phyloP scores from a whole-genome alignment of 2,888 invertebrate genomes.

The Selenia dentaria region DNA sequence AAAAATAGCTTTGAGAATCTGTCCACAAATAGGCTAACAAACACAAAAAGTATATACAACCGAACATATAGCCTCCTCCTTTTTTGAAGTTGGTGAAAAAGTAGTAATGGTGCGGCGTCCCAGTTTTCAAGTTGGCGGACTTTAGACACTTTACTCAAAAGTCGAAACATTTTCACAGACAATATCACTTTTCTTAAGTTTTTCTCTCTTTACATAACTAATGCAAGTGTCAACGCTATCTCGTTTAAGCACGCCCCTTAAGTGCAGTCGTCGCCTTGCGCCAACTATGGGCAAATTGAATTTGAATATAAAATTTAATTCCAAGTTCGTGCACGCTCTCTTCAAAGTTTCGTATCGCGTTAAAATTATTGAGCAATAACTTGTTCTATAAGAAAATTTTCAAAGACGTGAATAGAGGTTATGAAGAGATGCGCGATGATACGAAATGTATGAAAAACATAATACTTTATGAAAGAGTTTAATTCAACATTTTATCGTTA shows the following conservation, averaged over 20 bases:
- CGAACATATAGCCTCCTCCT: not conserved
- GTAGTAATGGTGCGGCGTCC: no score
- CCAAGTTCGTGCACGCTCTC: conserved; percentile 7
- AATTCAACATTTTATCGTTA: no score
- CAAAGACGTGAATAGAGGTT: not conserved
- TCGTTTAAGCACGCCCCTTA: conserved; percentile 4
- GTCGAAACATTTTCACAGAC: not conserved
- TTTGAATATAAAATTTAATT: conserved; percentile 24
- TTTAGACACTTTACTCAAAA: no score
- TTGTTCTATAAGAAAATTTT: not conserved
- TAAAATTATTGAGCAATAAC: not conserved
- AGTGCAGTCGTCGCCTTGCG: conserved; percentile 12
- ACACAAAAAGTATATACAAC: not conserved
- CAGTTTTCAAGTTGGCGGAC: no score
- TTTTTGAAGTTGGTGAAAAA: not conserved
- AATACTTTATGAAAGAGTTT: no score
- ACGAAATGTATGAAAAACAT: no score
- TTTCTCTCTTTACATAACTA: conserved; percentile 2
- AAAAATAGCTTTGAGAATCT: no score
- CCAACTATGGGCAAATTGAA: conserved; percentile 28
- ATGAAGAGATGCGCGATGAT: no score
- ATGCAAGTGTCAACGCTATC: conserved; percentile 15
- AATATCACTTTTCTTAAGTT: not conserved
- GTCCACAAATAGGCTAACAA: no score
- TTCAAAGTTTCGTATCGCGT: conserved; percentile 4